phyloP scores from a whole-genome alignment of 2,888 invertebrate genomes.

The Drymonia ruficornis region DNA sequence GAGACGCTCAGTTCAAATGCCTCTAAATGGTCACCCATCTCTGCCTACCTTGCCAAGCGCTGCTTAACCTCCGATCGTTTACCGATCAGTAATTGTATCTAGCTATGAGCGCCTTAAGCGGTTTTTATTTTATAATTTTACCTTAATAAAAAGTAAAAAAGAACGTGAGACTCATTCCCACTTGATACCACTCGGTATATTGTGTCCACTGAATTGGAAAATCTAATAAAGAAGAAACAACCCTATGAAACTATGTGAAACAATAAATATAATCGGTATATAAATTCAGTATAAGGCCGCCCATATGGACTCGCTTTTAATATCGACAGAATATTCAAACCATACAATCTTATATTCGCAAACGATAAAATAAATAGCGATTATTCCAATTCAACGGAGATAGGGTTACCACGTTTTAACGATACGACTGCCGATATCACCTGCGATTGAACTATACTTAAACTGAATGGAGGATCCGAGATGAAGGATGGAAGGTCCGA shows the following conservation, averaged over 20 bases:
- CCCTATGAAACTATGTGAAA: background rate
- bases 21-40: too few relatives aligned
- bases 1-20: too few relatives aligned
- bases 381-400: conserved; percentile 45
- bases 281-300: background rate
- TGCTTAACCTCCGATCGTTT: too few relatives aligned
- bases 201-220: too few relatives aligned
- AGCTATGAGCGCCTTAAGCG: too few relatives aligned
- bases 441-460: conserved; percentile 46
- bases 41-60: too few relatives aligned
- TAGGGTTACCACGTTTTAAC: conserved; percentile 44
- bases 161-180: too few relatives aligned
- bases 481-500: background rate
- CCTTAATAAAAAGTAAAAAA: too few relatives aligned
- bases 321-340: background rate
- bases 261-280: background rate
- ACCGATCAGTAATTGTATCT: too few relatives aligned
- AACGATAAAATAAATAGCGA: conserved; percentile 46
- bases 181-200: too few relatives aligned
- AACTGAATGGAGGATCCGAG: conserved; percentile 25
- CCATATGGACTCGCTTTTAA: background rate
- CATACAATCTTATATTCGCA: conserved; percentile 8
- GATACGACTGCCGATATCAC: conserved; percentile 49
- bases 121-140: too few relatives aligned
- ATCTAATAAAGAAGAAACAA: background rate